Evolutionary conservation across 2,113 vertebrate genomes (phyloP).

Genomic region (Lipophrys pholis): DNA sequence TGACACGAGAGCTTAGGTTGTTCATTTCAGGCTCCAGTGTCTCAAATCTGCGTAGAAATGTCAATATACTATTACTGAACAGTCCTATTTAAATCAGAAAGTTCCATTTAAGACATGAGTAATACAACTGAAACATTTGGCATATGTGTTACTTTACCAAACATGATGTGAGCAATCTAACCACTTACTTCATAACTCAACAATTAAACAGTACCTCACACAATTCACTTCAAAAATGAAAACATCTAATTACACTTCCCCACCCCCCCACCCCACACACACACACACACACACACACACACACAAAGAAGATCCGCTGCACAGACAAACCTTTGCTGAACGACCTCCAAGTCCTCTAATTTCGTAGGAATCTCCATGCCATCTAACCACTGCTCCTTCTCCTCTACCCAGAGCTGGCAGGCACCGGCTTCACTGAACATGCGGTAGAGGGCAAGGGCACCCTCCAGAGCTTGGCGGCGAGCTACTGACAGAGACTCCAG

Average conservation of each 20-base stretch:
- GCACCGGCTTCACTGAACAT: constrained; percentile 95
- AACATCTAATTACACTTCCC: too few species aligned
- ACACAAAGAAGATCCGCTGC: too few species aligned
- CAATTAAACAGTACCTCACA: too few species aligned
- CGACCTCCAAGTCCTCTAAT: constrained; percentile 95
- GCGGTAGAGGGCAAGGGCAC: constrained; percentile 88
- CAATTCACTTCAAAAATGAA: too few species aligned
- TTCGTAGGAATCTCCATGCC: constrained; percentile 90
- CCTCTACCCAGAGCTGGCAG: constrained; percentile 93
- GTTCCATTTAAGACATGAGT: background rate
- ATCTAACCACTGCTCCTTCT: constrained; percentile 95
- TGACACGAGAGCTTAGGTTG: constrained; percentile 85
- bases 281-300: too few species aligned
- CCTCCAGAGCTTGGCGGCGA: constrained; percentile 87
- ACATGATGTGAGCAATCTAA: too few species aligned
- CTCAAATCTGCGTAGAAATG: constrained; percentile 86
- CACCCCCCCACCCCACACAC: too few species aligned
- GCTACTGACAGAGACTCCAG: constrained; percentile 83
- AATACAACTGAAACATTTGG: too few species aligned
- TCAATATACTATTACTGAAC: constrained; percentile 13
- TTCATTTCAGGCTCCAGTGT: constrained; percentile 97
- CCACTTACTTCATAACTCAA: too few species aligned
- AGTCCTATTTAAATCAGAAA: background rate
- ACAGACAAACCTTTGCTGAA: constrained; percentile 89
- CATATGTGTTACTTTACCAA: too few species aligned